Percentiles rank a stretch among this genome's conserved stretches.
Evolutionary conservation across 2,888 invertebrate genomes (phyloP).

Genomic region (Cantharis nigra): DNA sequence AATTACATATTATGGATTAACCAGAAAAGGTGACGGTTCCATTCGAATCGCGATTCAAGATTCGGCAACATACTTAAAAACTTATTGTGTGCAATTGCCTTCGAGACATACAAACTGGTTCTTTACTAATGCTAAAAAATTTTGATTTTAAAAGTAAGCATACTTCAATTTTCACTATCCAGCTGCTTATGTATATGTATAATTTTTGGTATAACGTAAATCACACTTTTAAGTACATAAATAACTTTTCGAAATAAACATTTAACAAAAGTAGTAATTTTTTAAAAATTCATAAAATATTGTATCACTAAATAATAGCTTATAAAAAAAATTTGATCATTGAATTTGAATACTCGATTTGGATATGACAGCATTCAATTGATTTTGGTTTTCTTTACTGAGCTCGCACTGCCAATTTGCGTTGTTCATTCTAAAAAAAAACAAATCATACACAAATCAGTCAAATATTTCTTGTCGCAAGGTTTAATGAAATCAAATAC

Average conservation of each 20-base stretch:
- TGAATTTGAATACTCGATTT: neutral
- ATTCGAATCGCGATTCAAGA: neutral
- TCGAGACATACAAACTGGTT: neutral
- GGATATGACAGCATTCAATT: slow-evolving; percentile 15
- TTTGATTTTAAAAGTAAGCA: neutral
- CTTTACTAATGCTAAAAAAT: neutral
- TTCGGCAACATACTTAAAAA: neutral
- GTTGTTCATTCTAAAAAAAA: slow-evolving; percentile 24
- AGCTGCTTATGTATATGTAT: neutral
- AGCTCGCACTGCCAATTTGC: slow-evolving; percentile 25
- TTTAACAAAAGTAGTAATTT: neutral
- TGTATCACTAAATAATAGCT: neutral
- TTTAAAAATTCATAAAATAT: neutral
- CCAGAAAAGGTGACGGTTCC: neutral
- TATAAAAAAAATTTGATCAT: neutral
- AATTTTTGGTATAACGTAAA: neutral
- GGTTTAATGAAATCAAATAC: too few species aligned
- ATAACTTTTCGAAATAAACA: neutral
- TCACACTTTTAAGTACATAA: neutral
- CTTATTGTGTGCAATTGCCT: neutral
- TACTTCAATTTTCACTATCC: neutral
- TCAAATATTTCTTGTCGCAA: neutral
- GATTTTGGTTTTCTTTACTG: slow-evolving; percentile 16
- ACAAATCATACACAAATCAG: neutral
- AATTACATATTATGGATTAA: neutral